Percentiles rank a stretch among this genome's conserved stretches.
Evolutionary conservation across 2,113 vertebrate species (phyloP).

Genomic region (Vulpes ferrilata): DNA sequence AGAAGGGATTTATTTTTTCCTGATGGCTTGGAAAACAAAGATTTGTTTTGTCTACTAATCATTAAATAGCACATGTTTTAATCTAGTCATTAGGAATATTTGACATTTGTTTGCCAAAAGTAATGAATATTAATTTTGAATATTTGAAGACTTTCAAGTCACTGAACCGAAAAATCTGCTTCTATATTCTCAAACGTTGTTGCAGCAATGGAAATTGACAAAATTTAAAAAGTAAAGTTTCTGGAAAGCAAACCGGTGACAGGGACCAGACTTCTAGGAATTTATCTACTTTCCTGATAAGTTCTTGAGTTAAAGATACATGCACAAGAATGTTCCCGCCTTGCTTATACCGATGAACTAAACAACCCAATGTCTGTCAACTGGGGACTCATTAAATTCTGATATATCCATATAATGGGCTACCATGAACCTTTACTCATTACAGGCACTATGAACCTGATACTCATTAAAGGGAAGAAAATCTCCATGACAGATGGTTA

Average conservation of each 20-base stretch:
- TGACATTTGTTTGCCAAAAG: constrained; percentile 42
- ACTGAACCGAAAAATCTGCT: constrained; percentile 5
- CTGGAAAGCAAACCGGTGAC: not conserved
- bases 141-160: constrained; percentile 39
- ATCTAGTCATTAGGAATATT: constrained; percentile 23
- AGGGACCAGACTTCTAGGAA: not conserved
- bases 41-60: constrained; percentile 16
- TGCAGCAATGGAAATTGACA: not conserved
- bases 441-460: not conserved
- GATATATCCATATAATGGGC: not conserved
- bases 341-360: constrained; percentile 17
- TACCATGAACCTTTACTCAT: not conserved
- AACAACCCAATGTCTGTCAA: not conserved
- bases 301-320: not conserved
- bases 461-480: constrained; percentile 41
- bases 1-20: not conserved
- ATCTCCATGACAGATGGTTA: not conserved
- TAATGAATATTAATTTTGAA: constrained; percentile 43
- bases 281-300: not conserved
- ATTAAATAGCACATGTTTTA: constrained; percentile 27
- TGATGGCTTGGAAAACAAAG: not conserved
- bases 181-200: not conserved
- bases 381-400: constrained; percentile 12
- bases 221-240: not conserved
- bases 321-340: not conserved